Percentiles rank a stretch among this genome's conserved stretches.
Conservation (phyloP, 2,113 vertebrate genomes). For the Alethe diademata region DNA sequence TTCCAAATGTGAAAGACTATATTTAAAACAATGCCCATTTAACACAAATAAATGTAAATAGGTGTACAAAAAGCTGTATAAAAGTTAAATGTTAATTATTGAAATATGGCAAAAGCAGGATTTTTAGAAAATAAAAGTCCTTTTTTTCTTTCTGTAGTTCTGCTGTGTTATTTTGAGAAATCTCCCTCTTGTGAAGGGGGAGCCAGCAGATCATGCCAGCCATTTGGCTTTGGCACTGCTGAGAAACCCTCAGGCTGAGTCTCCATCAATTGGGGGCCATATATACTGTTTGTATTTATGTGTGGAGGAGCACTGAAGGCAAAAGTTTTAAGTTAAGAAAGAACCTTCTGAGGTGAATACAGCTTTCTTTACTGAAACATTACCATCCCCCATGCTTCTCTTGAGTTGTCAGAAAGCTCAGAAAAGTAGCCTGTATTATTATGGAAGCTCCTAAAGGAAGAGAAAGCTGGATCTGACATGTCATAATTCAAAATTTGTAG, state of each 20-base stretch:
- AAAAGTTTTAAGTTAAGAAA: not conserved
- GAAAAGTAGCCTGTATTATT: not conserved
- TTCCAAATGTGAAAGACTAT: slow-evolving; percentile 21
- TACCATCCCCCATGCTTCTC: not conserved
- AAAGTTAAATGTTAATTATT: slow-evolving; percentile 22
- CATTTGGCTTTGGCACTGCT: not conserved
- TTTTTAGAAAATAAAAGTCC: slow-evolving; percentile 54
- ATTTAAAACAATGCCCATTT: not conserved
- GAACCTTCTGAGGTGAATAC: not conserved
- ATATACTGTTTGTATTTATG: not conserved
- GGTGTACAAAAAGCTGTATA: slow-evolving; percentile 53
- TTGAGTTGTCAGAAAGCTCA: not conserved
- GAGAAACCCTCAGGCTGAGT: not conserved
- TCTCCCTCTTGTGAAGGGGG: fast-evolving
- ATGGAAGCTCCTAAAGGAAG: not conserved
- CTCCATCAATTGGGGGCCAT: not conserved
- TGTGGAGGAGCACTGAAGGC: not conserved
- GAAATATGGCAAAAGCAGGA: not conserved
- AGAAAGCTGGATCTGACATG: not conserved
- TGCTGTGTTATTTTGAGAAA: slow-evolving; percentile 16
- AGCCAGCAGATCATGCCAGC: not conserved
- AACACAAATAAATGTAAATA: slow-evolving; percentile 60
- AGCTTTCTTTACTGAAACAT: not conserved
- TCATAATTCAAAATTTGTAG: not conserved
- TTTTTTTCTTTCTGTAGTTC: slow-evolving; percentile 35